Conservation (phyloP, 2,797 vertebrate genomes). For the Champsocephalus esox region DNA sequence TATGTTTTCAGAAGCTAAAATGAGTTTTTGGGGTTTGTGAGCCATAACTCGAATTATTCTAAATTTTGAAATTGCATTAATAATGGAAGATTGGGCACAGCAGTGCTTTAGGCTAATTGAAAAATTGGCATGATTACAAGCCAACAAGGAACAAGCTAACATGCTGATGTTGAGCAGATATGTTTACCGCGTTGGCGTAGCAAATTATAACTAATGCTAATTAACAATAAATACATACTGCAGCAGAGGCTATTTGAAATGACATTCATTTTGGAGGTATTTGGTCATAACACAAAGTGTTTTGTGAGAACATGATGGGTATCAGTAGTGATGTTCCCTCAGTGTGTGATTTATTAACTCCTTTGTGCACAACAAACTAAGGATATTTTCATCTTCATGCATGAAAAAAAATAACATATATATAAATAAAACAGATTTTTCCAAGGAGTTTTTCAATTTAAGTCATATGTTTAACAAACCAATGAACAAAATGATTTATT, state of each 20-base stretch:
- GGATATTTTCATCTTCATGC: no score
- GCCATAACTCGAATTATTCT: background rate
- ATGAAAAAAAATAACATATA: no score
- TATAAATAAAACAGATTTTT: no score
- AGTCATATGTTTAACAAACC: no score
- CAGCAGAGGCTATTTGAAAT: no score
- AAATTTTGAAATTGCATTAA: background rate
- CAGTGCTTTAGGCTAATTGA: background rate
- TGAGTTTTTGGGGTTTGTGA: background rate
- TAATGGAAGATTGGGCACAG: background rate
- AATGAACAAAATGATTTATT: no score
- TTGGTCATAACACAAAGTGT: background rate
- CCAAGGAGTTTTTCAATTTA: no score
- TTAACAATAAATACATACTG: background rate
- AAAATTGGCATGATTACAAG: background rate
- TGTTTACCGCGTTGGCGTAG: no score
- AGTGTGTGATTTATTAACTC: no score
- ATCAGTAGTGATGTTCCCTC: no score
- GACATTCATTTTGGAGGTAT: background rate
- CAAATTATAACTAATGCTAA: background rate
- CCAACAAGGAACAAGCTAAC: background rate
- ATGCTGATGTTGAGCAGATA: background rate
- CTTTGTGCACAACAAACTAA: no score
- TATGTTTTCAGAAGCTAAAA: background rate
- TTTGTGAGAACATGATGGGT: background rate